Evolutionary conservation across 2,797 vertebrate species (phyloP).

Genomic region (Xerus rutilus): DNA sequence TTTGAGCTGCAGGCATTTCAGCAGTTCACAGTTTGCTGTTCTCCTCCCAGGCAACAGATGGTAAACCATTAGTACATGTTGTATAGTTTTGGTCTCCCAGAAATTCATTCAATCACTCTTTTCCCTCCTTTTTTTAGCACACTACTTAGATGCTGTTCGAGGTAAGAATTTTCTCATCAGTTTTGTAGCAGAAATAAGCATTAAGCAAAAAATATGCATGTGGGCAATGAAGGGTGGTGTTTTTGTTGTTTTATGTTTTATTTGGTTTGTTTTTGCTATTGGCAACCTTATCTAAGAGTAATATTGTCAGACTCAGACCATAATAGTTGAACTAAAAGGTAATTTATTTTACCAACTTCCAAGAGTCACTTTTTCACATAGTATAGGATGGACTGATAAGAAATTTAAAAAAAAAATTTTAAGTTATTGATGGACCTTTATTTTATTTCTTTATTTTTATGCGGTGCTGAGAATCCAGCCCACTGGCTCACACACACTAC

Average conservation of each 20-base stretch:
- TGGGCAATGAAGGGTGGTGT: background rate
- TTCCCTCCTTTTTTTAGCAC: slow-evolving; percentile 87
- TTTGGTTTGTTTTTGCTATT: slow-evolving; percentile 3
- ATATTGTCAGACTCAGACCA: slow-evolving; percentile 3
- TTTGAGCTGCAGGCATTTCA: slow-evolving; percentile 71
- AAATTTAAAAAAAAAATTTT: too few species aligned
- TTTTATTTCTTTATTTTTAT: too few species aligned
- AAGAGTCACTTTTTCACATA: slow-evolving; percentile 9
- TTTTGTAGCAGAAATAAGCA: slow-evolving; percentile 64
- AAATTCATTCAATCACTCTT: slow-evolving; percentile 86
- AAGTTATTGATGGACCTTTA: too few species aligned
- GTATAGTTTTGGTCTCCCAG: slow-evolving; percentile 77
- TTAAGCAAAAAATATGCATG: slow-evolving; percentile 59
- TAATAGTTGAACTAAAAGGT: slow-evolving; percentile 10
- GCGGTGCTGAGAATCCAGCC: too few species aligned
- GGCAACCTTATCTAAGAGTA: background rate
- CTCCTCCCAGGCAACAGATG: slow-evolving; percentile 75
- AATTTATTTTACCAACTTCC: slow-evolving; percentile 58
- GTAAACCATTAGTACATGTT: slow-evolving; percentile 79
- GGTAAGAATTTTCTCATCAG: slow-evolving; percentile 87
- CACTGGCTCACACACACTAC: too few species aligned
- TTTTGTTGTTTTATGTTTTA: background rate
- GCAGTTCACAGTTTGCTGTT: slow-evolving; percentile 63
- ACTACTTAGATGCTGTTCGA: slow-evolving; percentile 93
- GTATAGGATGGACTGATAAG: background rate